Percentiles rank a stretch among this genome's conserved stretches.
phyloP scores from a whole-genome alignment of 2,113 vertebrate species.

The Toxotes chatareus region DNA sequence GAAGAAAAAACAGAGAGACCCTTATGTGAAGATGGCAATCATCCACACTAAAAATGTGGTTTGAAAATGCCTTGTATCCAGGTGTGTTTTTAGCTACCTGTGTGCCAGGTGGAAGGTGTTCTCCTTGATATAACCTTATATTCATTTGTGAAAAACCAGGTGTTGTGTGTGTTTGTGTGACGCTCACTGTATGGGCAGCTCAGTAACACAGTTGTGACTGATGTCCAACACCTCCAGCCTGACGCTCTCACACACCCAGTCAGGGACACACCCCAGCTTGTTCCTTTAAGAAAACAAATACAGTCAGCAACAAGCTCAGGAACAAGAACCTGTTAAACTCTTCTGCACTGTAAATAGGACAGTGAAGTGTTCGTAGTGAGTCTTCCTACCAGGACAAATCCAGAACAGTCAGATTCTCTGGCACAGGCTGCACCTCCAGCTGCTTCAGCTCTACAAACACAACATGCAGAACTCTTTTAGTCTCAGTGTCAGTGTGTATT shows the following conservation, averaged over 20 bases:
- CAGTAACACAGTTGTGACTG: conserved; percentile 90
- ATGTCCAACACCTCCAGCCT: conserved; percentile 94
- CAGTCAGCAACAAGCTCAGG: conserved; percentile 9
- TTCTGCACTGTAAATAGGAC: conserved; percentile 8
- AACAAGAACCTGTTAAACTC: background rate
- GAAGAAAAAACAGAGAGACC: too few relatives aligned
- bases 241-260: conserved; percentile 92
- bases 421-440: conserved; percentile 91
- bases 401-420: conserved; percentile 90
- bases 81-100: too few relatives aligned
- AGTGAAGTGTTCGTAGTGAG: background rate
- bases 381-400: conserved; percentile 93
- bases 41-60: too few relatives aligned
- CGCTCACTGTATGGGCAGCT: conserved; percentile 91
- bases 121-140: too few relatives aligned
- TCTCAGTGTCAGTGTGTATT: background rate
- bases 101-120: too few relatives aligned
- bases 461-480: background rate
- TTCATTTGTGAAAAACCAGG: background rate
- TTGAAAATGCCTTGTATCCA: too few relatives aligned
- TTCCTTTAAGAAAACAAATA: conserved; percentile 85
- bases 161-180: conserved; percentile 10
- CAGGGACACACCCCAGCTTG: conserved; percentile 88
- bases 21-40: too few relatives aligned
- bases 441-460: conserved; percentile 87